Base-by-base conservation (phyloP, 1,140 invertebrate genomes). In the Lepidotrigona ventralis region DNA sequence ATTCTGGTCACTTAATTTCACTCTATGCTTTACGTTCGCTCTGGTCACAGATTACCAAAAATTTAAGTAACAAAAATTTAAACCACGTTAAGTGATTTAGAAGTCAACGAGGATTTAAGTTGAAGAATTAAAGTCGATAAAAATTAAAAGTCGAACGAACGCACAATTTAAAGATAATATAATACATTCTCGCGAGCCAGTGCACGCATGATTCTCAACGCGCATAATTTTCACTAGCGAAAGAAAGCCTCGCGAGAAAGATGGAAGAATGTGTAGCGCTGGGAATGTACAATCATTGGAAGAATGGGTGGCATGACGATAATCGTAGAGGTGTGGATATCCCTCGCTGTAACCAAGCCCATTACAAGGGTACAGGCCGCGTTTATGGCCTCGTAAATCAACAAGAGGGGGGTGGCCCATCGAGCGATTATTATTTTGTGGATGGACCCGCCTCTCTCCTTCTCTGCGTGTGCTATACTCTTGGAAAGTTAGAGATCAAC, bases 351-450 rank as follows among this genome's bases (percentile, higher is more conserved):
- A 83, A 81, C 70, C 81, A 70, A 90, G 54, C 88, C 90, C 85
- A 89, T 92, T 92, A 91, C 83, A 85, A 88, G 90, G 89, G 85
- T 89, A 83, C 84, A 84, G 87, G 78, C 78, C 79, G 86, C 86
- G 88, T 91, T 92, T 92, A 92, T 92, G 88, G 90, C 79, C 84
- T 86, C 90, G 88, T 91, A 92, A 89, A 92, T 91, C 90, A 90
- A 85, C 86, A 76, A 74, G 81, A 70, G 86, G 86, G 84, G 86
- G 85, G 81, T 85, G 86, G 76, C 51, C 39, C 33, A 74, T 81
- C 82, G 85, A 86, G 85, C 88, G 90, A 91, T 92, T 92, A 92
- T 92, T 91, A 92, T 91, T 92, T 92, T 89, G 88, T 63, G 87
- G 84, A 91, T 91, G 89, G 83, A 54, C 33, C 72, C 29, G 39